These are phyloP conservation scores for Trachelipus rathkii DNA, from an alignment of 1,140 invertebrate genomes.

Conservation along the genomic window DNA sequence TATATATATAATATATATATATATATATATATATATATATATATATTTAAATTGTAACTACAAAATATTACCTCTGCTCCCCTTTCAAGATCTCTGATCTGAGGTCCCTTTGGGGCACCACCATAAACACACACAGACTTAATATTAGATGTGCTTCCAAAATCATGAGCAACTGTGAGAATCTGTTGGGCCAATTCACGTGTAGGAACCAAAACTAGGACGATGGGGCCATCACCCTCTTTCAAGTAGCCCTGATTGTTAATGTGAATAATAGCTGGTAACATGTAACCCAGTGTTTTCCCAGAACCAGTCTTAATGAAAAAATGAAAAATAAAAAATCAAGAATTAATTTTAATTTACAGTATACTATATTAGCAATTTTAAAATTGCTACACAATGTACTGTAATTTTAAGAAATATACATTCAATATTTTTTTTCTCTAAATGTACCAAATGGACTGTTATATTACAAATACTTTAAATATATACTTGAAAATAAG, in stretches of 20 bases:
- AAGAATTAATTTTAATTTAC: not conserved
- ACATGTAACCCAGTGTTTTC: conserved; percentile 53
- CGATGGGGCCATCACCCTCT: conserved; percentile 83
- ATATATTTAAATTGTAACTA: not conserved
- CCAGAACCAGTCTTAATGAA: conserved; percentile 40
- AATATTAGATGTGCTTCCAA: conserved; percentile 77
- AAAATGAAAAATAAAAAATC: not conserved
- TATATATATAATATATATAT: too few species aligned
- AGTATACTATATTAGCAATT: too few species aligned
- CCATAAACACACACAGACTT: conserved; percentile 92
- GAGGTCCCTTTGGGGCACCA: conserved; percentile 87
- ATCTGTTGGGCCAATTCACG: conserved; percentile 95
- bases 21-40: too few species aligned
- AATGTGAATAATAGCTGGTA: conserved; percentile 81
- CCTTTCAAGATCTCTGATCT: conserved; percentile 55
- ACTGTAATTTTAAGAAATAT: too few species aligned
- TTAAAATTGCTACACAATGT: too few species aligned
- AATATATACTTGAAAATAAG: too few species aligned
- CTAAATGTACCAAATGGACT: too few species aligned
- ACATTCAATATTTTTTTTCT: too few species aligned
- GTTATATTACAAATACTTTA: too few species aligned
- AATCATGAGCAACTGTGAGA: conserved; percentile 83
- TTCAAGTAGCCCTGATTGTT: conserved; percentile 77
- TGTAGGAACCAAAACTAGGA: conserved; percentile 86
- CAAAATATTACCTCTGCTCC: conserved; percentile 36